Evolutionary conservation across 2,797 vertebrate species (phyloP), one percentile per base, ranked within the genome.

Genomic region (Triplophysa yarkandensis): DNA sequence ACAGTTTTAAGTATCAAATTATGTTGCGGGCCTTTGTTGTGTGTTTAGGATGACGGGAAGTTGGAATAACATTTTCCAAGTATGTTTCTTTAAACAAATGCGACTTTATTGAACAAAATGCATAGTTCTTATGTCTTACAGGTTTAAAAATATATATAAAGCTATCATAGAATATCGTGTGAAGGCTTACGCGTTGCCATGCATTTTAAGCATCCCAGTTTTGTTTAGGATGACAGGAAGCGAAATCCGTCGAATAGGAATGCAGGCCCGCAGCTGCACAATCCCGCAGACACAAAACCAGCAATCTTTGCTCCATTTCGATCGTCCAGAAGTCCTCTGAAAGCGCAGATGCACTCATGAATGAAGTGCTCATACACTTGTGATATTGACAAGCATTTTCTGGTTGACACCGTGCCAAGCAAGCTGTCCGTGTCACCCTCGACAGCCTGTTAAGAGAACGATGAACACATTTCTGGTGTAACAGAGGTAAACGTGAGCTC

Each of bases 351-450:
- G 70, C 58, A 72, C 36, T 63, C 70, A 62, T 62, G 64, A 77
- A 77, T 69, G 52, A 39, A 77, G 76, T 30, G 32, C 61, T 71
- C 66, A 50, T 64, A 52, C 62, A 64, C 48, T 73, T 7, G 8
- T 55, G 52, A 17, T 48, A 58, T 69, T 58, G 67, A 81, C 67
- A 60, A 73, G 76, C 71, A 55, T 81, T 65, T n/a, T 77, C 65
- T 48, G 54, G 23, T 39, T 67, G 46, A 78, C 71, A 68, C 32
- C 11, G 55, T 68, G 71, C 77, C 71, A 78, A 69, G 48, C 58
- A 62, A 78, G 58, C 71, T 67, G 71, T 65, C 66, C 63, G 61
- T 71, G 72, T 79, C 68, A 52, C 60, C 68, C 46, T 50, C 5
- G 3, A 74, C 61, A 65, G 61, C 61, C 71, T 34, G 36, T 55